A percentile compares a stretch with the other conserved stretches of the same genome.
These are phyloP conservation scores for Coelinius sp. DNA, from an alignment of 2,888 invertebrate species.

Conservation along the genomic window DNA sequence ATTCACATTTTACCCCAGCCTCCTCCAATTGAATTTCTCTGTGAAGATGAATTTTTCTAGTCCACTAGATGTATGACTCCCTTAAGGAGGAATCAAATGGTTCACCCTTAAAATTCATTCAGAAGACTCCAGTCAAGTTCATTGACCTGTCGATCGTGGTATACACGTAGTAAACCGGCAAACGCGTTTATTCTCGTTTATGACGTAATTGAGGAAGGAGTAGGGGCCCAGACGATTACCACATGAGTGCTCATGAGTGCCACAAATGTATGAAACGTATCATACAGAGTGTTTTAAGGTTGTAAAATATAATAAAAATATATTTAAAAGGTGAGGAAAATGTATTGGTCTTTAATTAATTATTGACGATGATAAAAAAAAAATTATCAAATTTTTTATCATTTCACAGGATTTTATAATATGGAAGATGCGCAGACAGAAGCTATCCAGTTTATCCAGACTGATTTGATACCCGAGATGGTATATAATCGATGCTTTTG, in stretches of 20 bases:
- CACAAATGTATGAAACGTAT: conserved; percentile 8
- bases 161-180: background rate
- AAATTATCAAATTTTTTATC: too few relatives aligned
- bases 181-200: background rate
- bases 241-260: background rate
- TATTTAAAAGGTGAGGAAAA: background rate
- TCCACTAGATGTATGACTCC: background rate
- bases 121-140: background rate
- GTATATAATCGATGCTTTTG: conserved; percentile 64
- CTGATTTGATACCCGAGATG: conserved; percentile 61
- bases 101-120: background rate
- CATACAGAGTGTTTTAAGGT: conserved; percentile 1
- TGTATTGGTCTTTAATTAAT: too few relatives aligned
- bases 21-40: background rate
- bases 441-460: conserved; percentile 54
- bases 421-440: conserved; percentile 43
- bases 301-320: background rate
- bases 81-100: too few relatives aligned
- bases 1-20: background rate
- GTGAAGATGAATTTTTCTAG: background rate
- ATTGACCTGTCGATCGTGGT: background rate
- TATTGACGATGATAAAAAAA: background rate
- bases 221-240: background rate
- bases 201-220: conserved; percentile 1
- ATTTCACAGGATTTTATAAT: background rate